Conservation (phyloP, 53 echinoderm and acorn worm genomes). For the Mesocentrotus franciscanus region DNA sequence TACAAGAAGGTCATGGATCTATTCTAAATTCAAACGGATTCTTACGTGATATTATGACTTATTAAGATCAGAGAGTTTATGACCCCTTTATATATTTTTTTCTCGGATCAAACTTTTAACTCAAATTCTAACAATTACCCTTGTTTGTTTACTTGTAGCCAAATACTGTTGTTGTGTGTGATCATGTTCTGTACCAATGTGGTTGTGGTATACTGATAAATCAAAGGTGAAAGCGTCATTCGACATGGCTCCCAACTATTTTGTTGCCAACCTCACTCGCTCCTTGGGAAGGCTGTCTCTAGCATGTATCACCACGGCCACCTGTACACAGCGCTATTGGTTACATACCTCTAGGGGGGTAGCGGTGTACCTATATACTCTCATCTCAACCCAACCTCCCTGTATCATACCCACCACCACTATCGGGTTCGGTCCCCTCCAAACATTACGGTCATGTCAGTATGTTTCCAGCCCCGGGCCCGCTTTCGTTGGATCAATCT, state of each 20-base stretch:
- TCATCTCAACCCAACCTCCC: not conserved
- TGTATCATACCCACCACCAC: conserved; percentile 40
- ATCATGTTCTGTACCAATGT: not conserved
- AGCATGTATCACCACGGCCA: conserved; percentile 37
- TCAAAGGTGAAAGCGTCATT: conserved; percentile 25
- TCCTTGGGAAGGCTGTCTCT: conserved; percentile 32
- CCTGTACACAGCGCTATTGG: conserved; percentile 62
- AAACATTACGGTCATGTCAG: conserved; percentile 49
- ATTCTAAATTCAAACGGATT: no score
- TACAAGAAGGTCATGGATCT: no score
- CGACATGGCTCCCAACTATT: conserved; percentile 28
- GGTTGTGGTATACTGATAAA: not conserved
- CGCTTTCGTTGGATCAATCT: conserved; percentile 49
- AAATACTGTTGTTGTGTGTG: not conserved
- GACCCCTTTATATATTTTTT: not conserved
- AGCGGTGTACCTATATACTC: conserved; percentile 14
- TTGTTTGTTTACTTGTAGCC: not conserved
- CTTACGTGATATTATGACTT: no score
- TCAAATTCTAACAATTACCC: not conserved
- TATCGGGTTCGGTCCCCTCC: conserved; percentile 57
- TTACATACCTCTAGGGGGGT: conserved; percentile 44
- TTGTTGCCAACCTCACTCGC: conserved; percentile 31
- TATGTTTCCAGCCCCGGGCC: conserved; percentile 47
- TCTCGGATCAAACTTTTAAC: not conserved
- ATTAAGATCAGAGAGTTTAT: no score